Conservation (phyloP, 1,140 invertebrate species). For the Leptonema lineaticorne region DNA sequence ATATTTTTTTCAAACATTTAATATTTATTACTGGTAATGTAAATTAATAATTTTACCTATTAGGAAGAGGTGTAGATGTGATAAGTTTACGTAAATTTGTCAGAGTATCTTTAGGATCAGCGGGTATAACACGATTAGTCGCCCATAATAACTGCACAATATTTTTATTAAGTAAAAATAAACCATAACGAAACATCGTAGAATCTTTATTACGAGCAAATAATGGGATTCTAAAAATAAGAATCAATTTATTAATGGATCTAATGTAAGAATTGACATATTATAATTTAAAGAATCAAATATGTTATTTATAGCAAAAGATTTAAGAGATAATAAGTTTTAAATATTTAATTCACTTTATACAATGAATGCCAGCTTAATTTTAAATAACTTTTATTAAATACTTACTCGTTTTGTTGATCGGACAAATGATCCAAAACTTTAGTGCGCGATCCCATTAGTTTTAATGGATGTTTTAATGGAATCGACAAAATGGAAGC, state of each 20-base stretch:
- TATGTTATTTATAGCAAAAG: background rate
- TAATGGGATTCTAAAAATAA: slow-evolving; percentile 49
- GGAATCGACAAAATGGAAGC: slow-evolving; percentile 48
- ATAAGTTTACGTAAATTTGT: slow-evolving; percentile 49
- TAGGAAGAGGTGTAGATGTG: slow-evolving; percentile 40
- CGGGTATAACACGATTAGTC: slow-evolving; percentile 43
- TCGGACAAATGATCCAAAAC: slow-evolving; percentile 48
- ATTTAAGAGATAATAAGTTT: too few species aligned
- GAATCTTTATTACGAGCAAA: slow-evolving; percentile 51
- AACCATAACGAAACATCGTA: slow-evolving; percentile 51
- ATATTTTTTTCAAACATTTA: background rate
- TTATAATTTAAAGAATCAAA: too few species aligned
- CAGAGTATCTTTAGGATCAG: slow-evolving; percentile 51
- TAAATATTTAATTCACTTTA: too few species aligned
- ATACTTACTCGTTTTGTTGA: slow-evolving; percentile 42
- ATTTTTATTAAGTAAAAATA: slow-evolving; percentile 54
- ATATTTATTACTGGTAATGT: too few species aligned
- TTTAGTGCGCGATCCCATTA: slow-evolving; percentile 50
- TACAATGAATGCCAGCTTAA: too few species aligned
- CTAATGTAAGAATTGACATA: background rate
- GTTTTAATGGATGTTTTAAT: slow-evolving; percentile 48
- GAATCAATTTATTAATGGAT: too few species aligned
- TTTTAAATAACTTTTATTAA: background rate
- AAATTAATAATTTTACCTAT: background rate
- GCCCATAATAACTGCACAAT: slow-evolving; percentile 52